Evolutionary conservation across 1,140 invertebrate species (phyloP).

Genomic region (Paralvinella palmiformis): DNA sequence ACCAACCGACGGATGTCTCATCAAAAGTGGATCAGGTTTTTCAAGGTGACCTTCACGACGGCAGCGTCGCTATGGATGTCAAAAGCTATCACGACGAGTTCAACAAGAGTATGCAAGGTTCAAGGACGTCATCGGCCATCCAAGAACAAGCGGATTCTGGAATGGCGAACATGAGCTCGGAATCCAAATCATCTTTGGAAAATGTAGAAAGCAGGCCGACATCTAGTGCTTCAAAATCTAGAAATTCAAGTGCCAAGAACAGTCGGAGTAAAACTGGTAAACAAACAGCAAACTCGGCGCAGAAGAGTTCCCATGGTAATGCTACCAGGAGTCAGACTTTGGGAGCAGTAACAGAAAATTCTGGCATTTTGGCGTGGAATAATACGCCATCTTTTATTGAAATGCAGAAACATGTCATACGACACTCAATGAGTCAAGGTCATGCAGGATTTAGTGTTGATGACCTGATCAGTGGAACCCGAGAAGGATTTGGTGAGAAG

Average conservation of each 20-base stretch:
- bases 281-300: too few relatives aligned
- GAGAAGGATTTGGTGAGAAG: conserved; percentile 27
- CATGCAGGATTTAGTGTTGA: conserved; percentile 33
- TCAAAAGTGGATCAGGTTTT: not conserved
- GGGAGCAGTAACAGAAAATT: too few relatives aligned
- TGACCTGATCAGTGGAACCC: conserved; percentile 32
- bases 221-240: too few relatives aligned
- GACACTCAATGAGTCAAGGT: conserved; percentile 2
- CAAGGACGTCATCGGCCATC: too few relatives aligned
- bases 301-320: too few relatives aligned
- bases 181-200: too few relatives aligned
- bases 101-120: not conserved
- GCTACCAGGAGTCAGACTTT: too few relatives aligned
- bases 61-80: conserved; percentile 7
- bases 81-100: conserved; percentile 6
- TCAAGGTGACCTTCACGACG: not conserved
- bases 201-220: too few relatives aligned
- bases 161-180: too few relatives aligned
- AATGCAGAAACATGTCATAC: conserved; percentile 38
- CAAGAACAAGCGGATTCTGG: too few relatives aligned
- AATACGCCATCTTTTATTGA: conserved; percentile 36
- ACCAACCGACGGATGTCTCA: not conserved
- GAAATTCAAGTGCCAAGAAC: too few relatives aligned
- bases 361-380: conserved; percentile 37
- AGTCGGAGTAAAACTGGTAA: too few relatives aligned